Evolutionary conservation across 2,797 vertebrate genomes (phyloP).

Genomic region (Sebastes minor): DNA sequence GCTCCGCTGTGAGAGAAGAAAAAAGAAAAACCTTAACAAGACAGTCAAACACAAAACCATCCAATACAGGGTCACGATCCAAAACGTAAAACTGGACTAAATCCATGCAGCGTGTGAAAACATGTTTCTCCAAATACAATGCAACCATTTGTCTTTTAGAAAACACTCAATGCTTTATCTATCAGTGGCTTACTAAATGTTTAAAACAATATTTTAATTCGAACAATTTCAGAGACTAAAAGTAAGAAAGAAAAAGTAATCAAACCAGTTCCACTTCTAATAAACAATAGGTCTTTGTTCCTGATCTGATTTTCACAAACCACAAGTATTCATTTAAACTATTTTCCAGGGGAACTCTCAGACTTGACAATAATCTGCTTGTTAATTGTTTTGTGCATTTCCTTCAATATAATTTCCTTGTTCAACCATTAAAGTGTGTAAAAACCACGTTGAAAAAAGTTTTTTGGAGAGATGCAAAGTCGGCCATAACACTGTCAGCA

Average conservation of each 20-base stretch:
- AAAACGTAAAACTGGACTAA: background rate
- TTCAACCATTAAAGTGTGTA: background rate
- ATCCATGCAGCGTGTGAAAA: background rate
- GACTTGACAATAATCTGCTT: background rate
- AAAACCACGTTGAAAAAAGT: rapidly evolving
- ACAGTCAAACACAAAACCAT: rapidly evolving
- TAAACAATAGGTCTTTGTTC: too few species aligned
- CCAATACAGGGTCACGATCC: rapidly evolving
- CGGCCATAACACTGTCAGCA: background rate
- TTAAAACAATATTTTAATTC: too few species aligned
- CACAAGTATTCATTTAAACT: background rate
- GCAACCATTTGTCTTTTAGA: too few species aligned
- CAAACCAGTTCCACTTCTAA: background rate
- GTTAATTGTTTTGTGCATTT: background rate
- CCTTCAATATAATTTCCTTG: background rate
- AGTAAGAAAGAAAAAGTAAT: too few species aligned
- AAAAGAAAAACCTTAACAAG: background rate
- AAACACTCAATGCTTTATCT: too few species aligned
- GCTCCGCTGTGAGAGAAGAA: constrained; percentile 79
- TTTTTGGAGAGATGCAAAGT: background rate
- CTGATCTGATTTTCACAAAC: too few species aligned
- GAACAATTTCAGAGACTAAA: too few species aligned
- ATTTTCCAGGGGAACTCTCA: background rate
- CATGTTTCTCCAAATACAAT: too few species aligned
- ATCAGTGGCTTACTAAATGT: background rate